These are phyloP conservation scores for Hetaerina americana DNA, from an alignment of 1,140 invertebrate species.

Conservation along the genomic window DNA sequence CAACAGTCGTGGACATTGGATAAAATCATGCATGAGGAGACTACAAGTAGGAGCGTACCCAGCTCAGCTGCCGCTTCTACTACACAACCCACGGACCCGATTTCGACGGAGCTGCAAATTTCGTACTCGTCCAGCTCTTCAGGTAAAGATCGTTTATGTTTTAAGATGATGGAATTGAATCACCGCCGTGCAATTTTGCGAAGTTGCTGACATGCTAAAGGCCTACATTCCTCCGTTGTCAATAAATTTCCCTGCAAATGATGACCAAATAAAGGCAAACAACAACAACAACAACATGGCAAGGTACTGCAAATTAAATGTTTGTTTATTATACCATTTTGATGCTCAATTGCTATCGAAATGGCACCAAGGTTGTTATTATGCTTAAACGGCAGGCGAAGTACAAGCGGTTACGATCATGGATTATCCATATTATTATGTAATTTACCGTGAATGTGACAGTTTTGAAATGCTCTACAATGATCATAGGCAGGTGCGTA, in stretches of 20 bases:
- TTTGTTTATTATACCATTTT: no score
- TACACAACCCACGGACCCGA: constrained; percentile 18
- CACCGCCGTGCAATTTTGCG: neutral
- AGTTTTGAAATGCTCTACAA: no score
- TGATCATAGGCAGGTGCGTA: no score
- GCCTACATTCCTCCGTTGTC: neutral
- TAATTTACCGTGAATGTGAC: no score
- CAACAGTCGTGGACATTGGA: constrained; percentile 24
- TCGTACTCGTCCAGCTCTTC: constrained; percentile 15
- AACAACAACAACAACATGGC: no score
- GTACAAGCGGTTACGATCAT: no score
- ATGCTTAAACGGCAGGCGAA: no score
- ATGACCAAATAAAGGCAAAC: neutral
- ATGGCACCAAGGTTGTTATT: no score
- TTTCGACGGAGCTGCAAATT: constrained; percentile 14
- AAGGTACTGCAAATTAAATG: no score
- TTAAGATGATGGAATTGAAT: neutral
- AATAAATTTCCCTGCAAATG: neutral
- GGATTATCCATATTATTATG: no score
- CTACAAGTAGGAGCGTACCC: constrained; percentile 30
- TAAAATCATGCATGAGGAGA: constrained; percentile 33
- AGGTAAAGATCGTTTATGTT: constrained; percentile 12
- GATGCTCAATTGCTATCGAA: no score
- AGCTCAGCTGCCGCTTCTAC: constrained; percentile 33
- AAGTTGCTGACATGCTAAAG: neutral